Evolutionary conservation across 2,888 invertebrate genomes (phyloP), one percentile per base, ranked within the genome.

Genomic region (Acleris emargana): DNA sequence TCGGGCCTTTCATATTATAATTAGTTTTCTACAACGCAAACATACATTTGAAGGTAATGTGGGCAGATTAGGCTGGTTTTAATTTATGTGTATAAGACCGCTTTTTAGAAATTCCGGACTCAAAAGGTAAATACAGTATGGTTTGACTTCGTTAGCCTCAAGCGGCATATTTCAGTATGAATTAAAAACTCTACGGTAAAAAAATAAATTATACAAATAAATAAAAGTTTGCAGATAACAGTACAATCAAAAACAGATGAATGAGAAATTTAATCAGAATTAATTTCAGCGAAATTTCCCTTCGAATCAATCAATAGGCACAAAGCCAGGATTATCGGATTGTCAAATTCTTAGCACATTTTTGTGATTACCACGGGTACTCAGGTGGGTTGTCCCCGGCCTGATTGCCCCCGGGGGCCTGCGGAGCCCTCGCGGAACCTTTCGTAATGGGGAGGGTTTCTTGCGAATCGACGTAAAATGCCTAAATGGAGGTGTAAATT

Each of bases 401-500:
- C 53, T 63, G 71, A 71, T 71, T 68, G 70, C 62, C 71, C 71
- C 70, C 62, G 51, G 58, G 68, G 70, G 70, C 64, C 64, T 67
- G 67, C 62, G 62, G 62, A 67, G 67, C 67, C 62, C 68, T 70
- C 60, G 62, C 64, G 57, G 68, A 69, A 71, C 71, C 71, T 69
- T 67, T 69, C 69, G 68, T 71, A 72, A 72, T 72, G 67, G 67
- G 59, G 58, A 53, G 58, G 60, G 58, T 67, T 68, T 67, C 61
- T 67, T 68, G 69, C 67, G 69, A 72, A 68, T 71, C 68, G 67
- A 62, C 63, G 64, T 64, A 58, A 69, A 66, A 68, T 68, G 64
- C 67, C 70, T 63, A 71, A 75, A 75, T 71, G 73, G 72, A 69
- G 68, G 71, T 72, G 72, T 72, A 72, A 73, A 73, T 74, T 72